These are phyloP conservation scores for Eudyptes chrysolophus DNA, from an alignment of 2,113 vertebrate genomes.

Conservation along the genomic window DNA sequence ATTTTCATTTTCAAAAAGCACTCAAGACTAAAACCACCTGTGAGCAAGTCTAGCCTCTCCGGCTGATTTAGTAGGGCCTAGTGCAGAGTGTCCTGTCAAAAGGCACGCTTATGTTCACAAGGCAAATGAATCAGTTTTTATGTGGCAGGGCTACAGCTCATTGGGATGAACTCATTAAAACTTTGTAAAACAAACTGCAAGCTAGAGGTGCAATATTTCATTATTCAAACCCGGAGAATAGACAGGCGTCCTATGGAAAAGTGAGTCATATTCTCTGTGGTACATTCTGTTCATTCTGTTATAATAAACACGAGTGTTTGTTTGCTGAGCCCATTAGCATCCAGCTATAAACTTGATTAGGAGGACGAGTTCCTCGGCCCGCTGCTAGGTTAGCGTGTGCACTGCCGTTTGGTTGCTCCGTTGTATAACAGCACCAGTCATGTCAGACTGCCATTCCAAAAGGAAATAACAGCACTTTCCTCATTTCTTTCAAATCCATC, in stretches of 20 bases:
- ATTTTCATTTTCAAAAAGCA: conserved; percentile 26
- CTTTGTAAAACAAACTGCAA: not conserved
- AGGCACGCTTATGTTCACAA: not conserved
- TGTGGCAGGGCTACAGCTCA: not conserved
- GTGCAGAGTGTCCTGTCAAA: conserved; percentile 13
- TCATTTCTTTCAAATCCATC: conserved; percentile 17
- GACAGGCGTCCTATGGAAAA: conserved; percentile 64
- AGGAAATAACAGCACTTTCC: conserved; percentile 50
- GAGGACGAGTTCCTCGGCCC: not conserved
- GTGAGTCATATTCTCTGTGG: conserved; percentile 59
- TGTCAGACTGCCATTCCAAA: conserved; percentile 26
- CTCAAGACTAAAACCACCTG: conserved; percentile 58
- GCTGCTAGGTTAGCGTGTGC: not conserved
- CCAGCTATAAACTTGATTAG: conserved; percentile 27
- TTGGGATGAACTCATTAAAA: conserved; percentile 2
- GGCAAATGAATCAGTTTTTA: conserved; percentile 21
- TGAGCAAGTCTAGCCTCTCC: not conserved
- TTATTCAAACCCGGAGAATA: not conserved
- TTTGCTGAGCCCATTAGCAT: conserved; percentile 48
- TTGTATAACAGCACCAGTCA: conserved; percentile 26
- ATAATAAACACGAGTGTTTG: conserved; percentile 52
- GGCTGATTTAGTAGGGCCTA: conserved; percentile 26
- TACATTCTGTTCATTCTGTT: conserved; percentile 69
- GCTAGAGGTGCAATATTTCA: conserved; percentile 12
- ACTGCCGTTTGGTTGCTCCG: not conserved